These are phyloP conservation scores for Spilarctia lutea DNA, from an alignment of 2,888 invertebrate species.

Conservation along the genomic window DNA sequence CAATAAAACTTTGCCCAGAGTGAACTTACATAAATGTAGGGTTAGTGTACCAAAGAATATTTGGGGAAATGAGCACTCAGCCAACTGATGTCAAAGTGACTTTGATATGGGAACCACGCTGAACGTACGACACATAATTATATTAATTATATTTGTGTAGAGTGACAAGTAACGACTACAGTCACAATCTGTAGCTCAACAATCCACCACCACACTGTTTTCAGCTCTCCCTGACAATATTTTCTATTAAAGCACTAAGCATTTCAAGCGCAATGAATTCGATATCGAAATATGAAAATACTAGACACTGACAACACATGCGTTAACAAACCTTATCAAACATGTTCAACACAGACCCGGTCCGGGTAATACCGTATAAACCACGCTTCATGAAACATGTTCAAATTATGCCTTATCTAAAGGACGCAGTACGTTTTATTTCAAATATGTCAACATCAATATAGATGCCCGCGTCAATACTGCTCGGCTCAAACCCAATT, in stretches of 20 bases:
- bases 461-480: conserved; percentile 54
- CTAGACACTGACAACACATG: background rate
- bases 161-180: too few relatives aligned
- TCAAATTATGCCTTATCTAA: conserved; percentile 45
- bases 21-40: too few relatives aligned
- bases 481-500: conserved; percentile 65
- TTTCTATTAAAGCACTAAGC: background rate
- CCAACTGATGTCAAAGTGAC: too few relatives aligned
- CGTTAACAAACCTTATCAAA: conserved; percentile 3
- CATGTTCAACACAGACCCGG: conserved; percentile 3
- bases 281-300: background rate
- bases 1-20: background rate
- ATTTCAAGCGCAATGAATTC: background rate
- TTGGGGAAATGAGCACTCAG: too few relatives aligned
- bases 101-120: too few relatives aligned
- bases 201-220: background rate
- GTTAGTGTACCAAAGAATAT: too few relatives aligned
- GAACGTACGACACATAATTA: too few relatives aligned
- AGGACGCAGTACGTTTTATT: conserved; percentile 46
- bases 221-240: background rate
- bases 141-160: too few relatives aligned
- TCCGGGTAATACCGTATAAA: conserved; percentile 10
- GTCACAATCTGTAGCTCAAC: too few relatives aligned
- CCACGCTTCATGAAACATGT: conserved; percentile 31
- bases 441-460: conserved; percentile 59